phyloP scores from a whole-genome alignment of 2,797 vertebrate genomes.

The Ibycter americanus region DNA sequence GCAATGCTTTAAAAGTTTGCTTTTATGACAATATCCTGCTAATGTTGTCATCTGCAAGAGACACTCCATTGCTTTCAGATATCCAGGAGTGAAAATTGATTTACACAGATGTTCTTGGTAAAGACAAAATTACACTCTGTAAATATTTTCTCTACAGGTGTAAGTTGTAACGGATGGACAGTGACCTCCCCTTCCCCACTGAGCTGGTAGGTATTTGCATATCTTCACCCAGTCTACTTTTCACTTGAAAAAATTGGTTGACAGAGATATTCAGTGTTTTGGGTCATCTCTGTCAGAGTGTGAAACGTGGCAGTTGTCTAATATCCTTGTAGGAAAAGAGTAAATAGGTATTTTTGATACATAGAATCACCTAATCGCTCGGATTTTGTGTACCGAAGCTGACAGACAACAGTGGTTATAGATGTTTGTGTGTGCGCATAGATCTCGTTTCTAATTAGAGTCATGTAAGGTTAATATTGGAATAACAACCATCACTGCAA shows the following conservation, averaged over 20 bases:
- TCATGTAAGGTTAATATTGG: neutral
- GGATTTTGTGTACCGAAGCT: neutral
- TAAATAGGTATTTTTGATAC: neutral
- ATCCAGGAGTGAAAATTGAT: neutral
- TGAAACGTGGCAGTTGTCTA: neutral
- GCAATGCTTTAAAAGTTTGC: neutral
- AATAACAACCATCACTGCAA: neutral
- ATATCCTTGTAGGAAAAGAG: neutral
- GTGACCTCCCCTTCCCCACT: neutral
- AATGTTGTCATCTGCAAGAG: neutral
- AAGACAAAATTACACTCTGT: constrained; percentile 17
- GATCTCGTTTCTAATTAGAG: neutral
- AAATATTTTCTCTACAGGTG: neutral
- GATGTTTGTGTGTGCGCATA: fast-evolving
- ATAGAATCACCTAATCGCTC: neutral
- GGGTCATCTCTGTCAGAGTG: neutral
- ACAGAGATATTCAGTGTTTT: neutral
- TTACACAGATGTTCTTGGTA: neutral
- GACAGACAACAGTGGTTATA: neutral
- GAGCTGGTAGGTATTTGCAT: neutral
- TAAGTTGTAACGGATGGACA: neutral
- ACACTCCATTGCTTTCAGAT: neutral
- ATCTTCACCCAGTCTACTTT: neutral
- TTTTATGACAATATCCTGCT: neutral
- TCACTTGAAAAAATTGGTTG: neutral